Evolutionary conservation across 2,888 invertebrate species (phyloP).

Genomic region (Chironomus riparius): DNA sequence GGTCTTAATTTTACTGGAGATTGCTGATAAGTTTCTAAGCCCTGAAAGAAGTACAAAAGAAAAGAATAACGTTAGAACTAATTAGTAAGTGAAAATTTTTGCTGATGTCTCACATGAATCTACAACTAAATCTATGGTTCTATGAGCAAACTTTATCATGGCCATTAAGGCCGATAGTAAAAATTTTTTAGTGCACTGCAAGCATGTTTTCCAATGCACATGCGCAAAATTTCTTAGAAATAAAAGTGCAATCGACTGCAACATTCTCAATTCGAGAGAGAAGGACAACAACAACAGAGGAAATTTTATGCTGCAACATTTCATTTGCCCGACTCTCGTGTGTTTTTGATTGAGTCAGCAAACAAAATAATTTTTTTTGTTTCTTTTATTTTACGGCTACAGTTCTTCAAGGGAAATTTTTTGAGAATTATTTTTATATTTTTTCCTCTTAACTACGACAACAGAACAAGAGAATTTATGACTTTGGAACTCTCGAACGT

Average conservation of each 20-base stretch:
- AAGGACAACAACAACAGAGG: not conserved
- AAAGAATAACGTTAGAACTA: not conserved
- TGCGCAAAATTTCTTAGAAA: constrained; percentile 2
- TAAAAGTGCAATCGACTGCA: not conserved
- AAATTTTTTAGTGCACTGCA: not conserved
- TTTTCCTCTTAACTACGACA: no score
- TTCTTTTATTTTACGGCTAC: no score
- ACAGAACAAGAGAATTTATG: no score
- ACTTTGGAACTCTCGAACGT: no score
- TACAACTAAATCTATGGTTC: no score
- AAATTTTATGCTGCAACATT: not conserved
- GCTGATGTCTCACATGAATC: no score
- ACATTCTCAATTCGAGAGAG: not conserved
- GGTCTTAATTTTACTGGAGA: constrained; percentile 19
- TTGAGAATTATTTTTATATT: not conserved
- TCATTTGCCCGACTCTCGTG: not conserved
- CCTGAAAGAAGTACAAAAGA: constrained; percentile 13
- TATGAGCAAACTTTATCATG: not conserved
- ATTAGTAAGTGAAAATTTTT: not conserved
- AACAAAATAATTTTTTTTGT: not conserved
- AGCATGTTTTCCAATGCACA: not conserved
- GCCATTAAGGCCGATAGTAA: not conserved
- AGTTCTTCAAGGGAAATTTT: not conserved
- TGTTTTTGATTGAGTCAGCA: not conserved
- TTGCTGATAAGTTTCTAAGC: constrained; percentile 29